Conservation (phyloP, 2,888 invertebrate species). For the Microdon myrmicae region DNA sequence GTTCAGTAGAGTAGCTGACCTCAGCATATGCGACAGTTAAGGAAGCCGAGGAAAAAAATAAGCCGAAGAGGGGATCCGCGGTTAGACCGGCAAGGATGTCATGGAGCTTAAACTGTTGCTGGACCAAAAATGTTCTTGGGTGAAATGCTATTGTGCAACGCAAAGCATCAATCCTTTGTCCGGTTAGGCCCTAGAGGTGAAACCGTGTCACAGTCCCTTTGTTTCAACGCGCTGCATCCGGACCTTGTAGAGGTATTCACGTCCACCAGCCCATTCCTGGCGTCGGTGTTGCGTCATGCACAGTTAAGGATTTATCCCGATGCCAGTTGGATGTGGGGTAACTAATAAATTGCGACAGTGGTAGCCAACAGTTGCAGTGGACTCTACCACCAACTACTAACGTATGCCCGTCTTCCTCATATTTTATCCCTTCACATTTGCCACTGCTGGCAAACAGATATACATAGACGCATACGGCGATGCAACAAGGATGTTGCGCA, state of each 20-base stretch:
- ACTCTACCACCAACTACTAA: slow-evolving; percentile 30
- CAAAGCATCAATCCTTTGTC: slow-evolving; percentile 3
- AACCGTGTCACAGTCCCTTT: slow-evolving; percentile 8
- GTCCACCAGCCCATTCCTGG: background rate
- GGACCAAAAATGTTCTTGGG: slow-evolving; percentile 29
- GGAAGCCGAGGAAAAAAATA: background rate
- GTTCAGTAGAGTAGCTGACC: slow-evolving; percentile 32
- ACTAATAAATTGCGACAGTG: slow-evolving; percentile 50
- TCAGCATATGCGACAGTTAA: slow-evolving; percentile 43
- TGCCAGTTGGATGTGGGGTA: slow-evolving; percentile 40
- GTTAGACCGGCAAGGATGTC: slow-evolving; percentile 9
- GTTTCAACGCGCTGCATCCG: background rate
- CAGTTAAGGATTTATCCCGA: slow-evolving; percentile 36
- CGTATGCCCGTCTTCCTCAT: slow-evolving; percentile 42
- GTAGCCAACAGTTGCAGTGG: slow-evolving; percentile 25
- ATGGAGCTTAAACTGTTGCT: slow-evolving; percentile 32
- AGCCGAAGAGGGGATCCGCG: slow-evolving; percentile 7
- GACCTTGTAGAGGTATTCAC: background rate
- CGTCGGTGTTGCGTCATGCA: no score
- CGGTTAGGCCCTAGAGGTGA: slow-evolving; percentile 8
- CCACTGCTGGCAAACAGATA: no score
- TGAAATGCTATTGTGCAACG: slow-evolving; percentile 34
- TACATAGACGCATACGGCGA: no score
- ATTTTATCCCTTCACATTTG: slow-evolving; percentile 20
- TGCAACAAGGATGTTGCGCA: background rate